A percentile compares a stretch with the other conserved stretches of the same genome.
Evolutionary conservation across 2,797 vertebrate genomes (phyloP).

Genomic region (Harpagifer antarcticus): DNA sequence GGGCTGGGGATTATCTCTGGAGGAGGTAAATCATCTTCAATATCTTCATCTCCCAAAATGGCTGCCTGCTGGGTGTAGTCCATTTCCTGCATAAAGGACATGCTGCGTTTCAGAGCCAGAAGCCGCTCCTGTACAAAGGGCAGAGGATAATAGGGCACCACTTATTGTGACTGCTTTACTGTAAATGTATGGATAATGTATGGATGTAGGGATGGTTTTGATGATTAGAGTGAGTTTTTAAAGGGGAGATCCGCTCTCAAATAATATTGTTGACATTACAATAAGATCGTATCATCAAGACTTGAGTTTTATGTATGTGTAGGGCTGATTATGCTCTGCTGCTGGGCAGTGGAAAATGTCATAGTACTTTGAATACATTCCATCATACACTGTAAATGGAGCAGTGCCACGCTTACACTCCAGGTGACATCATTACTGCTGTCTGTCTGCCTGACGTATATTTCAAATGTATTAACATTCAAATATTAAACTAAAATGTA

Average conservation of each 20-base stretch:
- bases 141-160: slow-evolving; percentile 82
- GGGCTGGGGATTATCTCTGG: slow-evolving; percentile 91
- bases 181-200: slow-evolving; percentile 43
- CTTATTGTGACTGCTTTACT: slow-evolving; percentile 78
- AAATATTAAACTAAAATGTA: not conserved
- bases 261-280: not conserved
- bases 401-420: slow-evolving; percentile 1
- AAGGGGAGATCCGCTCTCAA: not conserved
- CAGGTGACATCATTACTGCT: not conserved
- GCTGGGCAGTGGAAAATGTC: not conserved
- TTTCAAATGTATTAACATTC: not conserved
- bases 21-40: slow-evolving; percentile 88
- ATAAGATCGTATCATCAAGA: not conserved
- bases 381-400: not conserved
- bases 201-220: slow-evolving; percentile 56
- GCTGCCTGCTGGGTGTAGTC: slow-evolving; percentile 99
- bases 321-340: not conserved
- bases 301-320: not conserved
- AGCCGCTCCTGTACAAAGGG: slow-evolving; percentile 95
- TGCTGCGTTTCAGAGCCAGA: slow-evolving; percentile 98
- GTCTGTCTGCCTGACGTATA: not conserved
- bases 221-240: slow-evolving; percentile 29
- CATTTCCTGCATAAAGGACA: slow-evolving; percentile 99
- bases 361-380: slow-evolving; percentile 13
- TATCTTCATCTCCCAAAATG: slow-evolving; percentile 95